Base-by-base conservation (phyloP, 2,797 vertebrate genomes). In the Typhlichthys eigenmanni region DNA sequence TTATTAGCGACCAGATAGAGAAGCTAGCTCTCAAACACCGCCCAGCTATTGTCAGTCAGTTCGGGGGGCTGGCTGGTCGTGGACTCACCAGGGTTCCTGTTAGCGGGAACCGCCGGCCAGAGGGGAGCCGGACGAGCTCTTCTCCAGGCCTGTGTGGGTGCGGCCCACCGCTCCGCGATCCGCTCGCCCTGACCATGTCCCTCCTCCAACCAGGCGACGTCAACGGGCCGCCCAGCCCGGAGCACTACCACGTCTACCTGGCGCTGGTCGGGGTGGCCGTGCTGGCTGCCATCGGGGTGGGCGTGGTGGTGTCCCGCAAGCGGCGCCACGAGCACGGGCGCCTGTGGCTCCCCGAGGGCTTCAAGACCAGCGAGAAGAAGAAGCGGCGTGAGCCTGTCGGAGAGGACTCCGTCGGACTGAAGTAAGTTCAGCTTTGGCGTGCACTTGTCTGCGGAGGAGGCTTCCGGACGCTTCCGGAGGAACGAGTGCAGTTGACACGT, bases 311-410 rank as follows among this genome's bases (percentile, higher is more conserved):
- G 45, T 96, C 95, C 52, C 95, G 95, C 9, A 97, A 96, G 86
- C 94, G 98, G 0, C 95, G 95, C 60, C 92, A 96, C 16, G 96
- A 98, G 81, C 96, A 98, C 38, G 97, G 98, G 47, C 96, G 97
- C 81, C 95, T 99, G 5, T 99, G 98, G 98, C 96, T 98, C 90
- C 98, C 98, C 0, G 98, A 99, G 78, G 98, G 97, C 71, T 99
- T 98, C 93, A 96, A 96, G 87, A 95, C 96, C 86, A 94, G 94
- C 0, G 97, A 99, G 81, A 93, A 98, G 90, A 99, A 99, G 93
- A 98, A 98, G 89, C 92, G 98, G 6, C 92, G 96, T 4, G 97
- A 98, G 60, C 97, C 98, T 0, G 95, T 98, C 0, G 97, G 98
- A 38, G 96, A 98, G 89, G 98, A 99, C 86, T 97, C 96, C 0